Evolutionary conservation across 1,140 invertebrate genomes (phyloP).

Genomic region (Bombus breviceps): DNA sequence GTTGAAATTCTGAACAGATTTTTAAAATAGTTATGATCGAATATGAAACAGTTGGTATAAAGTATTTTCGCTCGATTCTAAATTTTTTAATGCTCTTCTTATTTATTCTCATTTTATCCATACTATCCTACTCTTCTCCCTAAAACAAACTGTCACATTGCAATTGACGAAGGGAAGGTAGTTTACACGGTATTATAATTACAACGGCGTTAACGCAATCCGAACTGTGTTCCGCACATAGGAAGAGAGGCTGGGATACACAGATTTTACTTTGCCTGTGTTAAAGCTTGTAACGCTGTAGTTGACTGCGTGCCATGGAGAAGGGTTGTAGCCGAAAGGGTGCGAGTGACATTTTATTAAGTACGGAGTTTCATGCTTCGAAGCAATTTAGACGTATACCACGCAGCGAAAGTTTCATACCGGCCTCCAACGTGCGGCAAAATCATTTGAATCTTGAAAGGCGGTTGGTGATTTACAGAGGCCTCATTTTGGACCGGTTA

Average conservation of each 20-base stretch:
- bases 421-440: background rate
- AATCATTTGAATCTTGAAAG: conserved; percentile 30
- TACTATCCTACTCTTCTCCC: fast-evolving
- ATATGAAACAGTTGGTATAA: too few species aligned
- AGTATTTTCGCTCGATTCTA: too few species aligned
- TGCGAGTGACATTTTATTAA: conserved; percentile 52
- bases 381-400: conserved; percentile 41
- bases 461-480: conserved; percentile 28
- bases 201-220: conserved; percentile 2
- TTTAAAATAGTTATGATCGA: too few species aligned
- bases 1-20: too few species aligned
- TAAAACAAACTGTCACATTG: background rate
- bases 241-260: background rate
- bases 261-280: background rate
- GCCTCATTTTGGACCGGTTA: conserved; percentile 12
- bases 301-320: conserved; percentile 1
- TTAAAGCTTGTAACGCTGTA: conserved; percentile 2
- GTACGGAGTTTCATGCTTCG: conserved; percentile 39
- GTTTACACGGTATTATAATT: background rate
- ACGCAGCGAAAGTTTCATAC: conserved; percentile 19
- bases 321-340: conserved; percentile 19
- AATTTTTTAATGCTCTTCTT: background rate
- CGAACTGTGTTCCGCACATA: background rate
- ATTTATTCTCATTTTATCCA: background rate
- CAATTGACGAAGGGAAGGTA: background rate